These are phyloP conservation scores for Lagria hirta DNA, from an alignment of 2,888 invertebrate genomes.

Conservation along the genomic window DNA sequence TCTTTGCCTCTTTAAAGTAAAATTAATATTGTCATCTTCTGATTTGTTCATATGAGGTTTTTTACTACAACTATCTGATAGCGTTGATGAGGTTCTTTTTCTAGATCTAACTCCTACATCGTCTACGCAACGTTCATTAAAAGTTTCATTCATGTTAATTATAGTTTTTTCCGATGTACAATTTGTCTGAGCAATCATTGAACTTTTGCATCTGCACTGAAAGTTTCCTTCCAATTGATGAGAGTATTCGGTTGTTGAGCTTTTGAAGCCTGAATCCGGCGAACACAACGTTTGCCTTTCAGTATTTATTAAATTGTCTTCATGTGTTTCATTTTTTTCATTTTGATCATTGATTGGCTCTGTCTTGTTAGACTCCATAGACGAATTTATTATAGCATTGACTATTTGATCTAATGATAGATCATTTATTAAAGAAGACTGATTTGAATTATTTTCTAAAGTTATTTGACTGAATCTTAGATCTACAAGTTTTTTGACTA, in stretches of 20 bases:
- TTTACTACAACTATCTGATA: constrained; percentile 31
- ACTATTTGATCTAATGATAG: constrained; percentile 63
- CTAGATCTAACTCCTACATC: constrained; percentile 36
- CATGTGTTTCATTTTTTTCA: constrained; percentile 42
- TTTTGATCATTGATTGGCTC: constrained; percentile 42
- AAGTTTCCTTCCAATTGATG: constrained; percentile 46
- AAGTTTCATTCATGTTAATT: constrained; percentile 49
- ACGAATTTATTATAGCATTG: constrained; percentile 63
- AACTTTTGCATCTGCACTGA: constrained; percentile 43
- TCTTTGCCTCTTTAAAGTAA: constrained; percentile 58
- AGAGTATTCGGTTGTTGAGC: constrained; percentile 43
- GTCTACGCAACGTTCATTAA: constrained; percentile 51
- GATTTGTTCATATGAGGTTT: constrained; percentile 33
- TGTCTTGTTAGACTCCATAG: too few species aligned
- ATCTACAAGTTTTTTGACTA: constrained; percentile 62
- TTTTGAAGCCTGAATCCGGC: constrained; percentile 50
- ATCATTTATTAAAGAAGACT: constrained; percentile 59
- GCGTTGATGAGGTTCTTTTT: constrained; percentile 34
- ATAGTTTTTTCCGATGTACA: constrained; percentile 43
- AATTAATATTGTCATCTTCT: constrained; percentile 38
- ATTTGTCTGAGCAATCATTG: too few species aligned
- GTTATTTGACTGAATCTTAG: constrained; percentile 60
- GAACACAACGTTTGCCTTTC: constrained; percentile 39
- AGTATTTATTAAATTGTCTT: constrained; percentile 44
- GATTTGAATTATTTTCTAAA: constrained; percentile 50